phyloP scores from a whole-genome alignment of 2,113 vertebrate species.

The Naja naja region DNA sequence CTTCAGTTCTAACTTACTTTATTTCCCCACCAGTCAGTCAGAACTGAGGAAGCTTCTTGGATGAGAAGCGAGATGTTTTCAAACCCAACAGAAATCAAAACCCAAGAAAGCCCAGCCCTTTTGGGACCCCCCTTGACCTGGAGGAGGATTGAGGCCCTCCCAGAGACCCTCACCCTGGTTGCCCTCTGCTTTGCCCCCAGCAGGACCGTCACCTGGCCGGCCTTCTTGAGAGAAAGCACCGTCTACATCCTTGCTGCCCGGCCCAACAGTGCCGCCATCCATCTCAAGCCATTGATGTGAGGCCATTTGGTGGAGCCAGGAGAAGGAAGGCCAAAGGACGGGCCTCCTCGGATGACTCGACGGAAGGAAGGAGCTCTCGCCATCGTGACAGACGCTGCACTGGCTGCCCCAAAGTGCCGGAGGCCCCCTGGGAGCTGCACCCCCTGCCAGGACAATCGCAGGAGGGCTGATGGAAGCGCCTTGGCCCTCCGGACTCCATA shows the following conservation, averaged over 20 bases:
- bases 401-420: neutral
- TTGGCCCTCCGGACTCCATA: neutral
- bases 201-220: neutral
- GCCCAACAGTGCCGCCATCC: neutral
- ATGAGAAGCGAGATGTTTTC: neutral
- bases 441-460: neutral
- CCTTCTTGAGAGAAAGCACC: neutral
- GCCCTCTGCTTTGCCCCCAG: neutral
- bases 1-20: neutral
- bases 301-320: neutral
- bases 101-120: no score
- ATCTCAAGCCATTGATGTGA: neutral
- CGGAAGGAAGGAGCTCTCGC: neutral
- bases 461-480: neutral
- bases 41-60: no score
- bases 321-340: neutral
- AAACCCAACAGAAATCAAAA: neutral
- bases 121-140: no score
- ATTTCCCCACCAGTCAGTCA: no score
- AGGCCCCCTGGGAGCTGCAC: neutral
- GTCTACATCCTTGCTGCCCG: neutral
- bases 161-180: neutral
- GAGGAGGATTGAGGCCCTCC: neutral
- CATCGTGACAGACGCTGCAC: neutral
- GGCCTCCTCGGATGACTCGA: neutral